Evolutionary conservation across 2,113 vertebrate species (phyloP).

Genomic region (human (Homo sapiens)): DNA sequence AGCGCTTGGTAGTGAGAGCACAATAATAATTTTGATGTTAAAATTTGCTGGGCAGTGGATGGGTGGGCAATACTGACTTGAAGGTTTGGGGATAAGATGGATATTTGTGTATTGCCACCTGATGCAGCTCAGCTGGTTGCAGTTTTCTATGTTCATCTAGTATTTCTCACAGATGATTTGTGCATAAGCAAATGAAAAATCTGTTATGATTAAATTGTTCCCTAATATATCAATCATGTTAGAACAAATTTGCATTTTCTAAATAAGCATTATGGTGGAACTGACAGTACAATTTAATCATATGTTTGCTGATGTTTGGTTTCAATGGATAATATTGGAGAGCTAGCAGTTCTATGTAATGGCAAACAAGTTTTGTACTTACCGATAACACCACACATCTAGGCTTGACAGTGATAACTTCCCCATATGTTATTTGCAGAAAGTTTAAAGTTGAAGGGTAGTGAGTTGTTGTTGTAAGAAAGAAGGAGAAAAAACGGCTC

Average conservation of each 20-base stretch:
- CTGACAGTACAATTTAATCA: neutral
- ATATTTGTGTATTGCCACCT: neutral
- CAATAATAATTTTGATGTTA: neutral
- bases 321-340: neutral
- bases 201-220: neutral
- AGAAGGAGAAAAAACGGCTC: neutral
- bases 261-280: neutral
- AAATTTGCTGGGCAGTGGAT: neutral
- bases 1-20: neutral
- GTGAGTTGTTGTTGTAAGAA: neutral
- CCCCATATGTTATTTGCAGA: neutral
- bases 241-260: constrained; percentile 16
- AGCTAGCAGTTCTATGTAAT: neutral
- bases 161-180: neutral
- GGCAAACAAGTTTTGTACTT: neutral
- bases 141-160: neutral
- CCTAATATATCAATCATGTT: neutral
- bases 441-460: neutral
- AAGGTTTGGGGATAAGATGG: neutral
- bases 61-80: neutral
- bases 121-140: neutral
- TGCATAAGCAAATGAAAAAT: neutral
- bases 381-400: neutral
- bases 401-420: neutral
- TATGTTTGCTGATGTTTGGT: neutral